A percentile compares a stretch with the other conserved stretches of the same genome.
Evolutionary conservation across 2,888 invertebrate species (phyloP).

Genomic region (Cacoxenus indagator): DNA sequence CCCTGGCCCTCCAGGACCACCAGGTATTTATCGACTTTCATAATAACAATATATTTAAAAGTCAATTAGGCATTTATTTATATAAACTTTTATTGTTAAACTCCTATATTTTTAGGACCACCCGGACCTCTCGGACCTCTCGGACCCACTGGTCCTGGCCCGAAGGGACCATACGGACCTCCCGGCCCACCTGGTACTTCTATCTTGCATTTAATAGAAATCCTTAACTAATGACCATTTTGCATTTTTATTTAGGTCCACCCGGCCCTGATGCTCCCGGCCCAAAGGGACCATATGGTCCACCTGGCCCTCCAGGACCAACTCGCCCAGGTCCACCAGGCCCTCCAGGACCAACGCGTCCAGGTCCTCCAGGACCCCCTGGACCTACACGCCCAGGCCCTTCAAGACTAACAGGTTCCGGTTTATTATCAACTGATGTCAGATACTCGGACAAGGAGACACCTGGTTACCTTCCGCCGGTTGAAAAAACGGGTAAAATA

Average conservation of each 20-base stretch:
- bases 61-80: not conserved
- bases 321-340: slow-evolving; percentile 68
- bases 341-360: slow-evolving; percentile 40
- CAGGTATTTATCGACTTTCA: slow-evolving; percentile 38
- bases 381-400: slow-evolving; percentile 33
- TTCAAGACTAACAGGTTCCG: slow-evolving; percentile 33
- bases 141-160: slow-evolving; percentile 52
- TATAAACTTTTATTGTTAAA: not conserved
- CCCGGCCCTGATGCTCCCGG: slow-evolving; percentile 59
- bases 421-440: slow-evolving; percentile 49
- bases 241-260: slow-evolving; percentile 19
- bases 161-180: slow-evolving; percentile 44
- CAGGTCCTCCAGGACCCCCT: slow-evolving; percentile 39
- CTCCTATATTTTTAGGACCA: slow-evolving; percentile 46
- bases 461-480: slow-evolving; percentile 67
- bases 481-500: slow-evolving; percentile 73
- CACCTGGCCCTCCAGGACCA: slow-evolving; percentile 44
- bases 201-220: too few relatives aligned
- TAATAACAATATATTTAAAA: not conserved
- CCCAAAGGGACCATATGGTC: slow-evolving; percentile 55
- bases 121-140: slow-evolving; percentile 44
- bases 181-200: slow-evolving; percentile 33
- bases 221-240: not conserved
- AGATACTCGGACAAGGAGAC: slow-evolving; percentile 61
- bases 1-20: slow-evolving; percentile 64